Evolutionary conservation across 2,888 invertebrate species (phyloP).

Genomic region (Nycteola revayana): DNA sequence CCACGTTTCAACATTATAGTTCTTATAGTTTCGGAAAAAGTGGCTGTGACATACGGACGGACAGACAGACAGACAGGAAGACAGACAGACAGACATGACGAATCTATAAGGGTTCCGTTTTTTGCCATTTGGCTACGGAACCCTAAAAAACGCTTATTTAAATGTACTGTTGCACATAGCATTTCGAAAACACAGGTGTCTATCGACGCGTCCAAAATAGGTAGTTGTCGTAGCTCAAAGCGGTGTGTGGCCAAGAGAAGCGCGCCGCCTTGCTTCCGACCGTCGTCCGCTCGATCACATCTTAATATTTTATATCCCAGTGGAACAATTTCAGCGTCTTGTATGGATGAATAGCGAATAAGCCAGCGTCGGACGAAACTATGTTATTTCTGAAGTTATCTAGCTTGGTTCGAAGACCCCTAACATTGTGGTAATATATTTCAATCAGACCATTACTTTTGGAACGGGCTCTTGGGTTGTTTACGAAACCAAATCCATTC

Average conservation of each 20-base stretch:
- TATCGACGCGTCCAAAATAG: constrained; percentile 4
- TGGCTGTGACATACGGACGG: too few relatives aligned
- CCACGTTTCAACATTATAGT: too few relatives aligned
- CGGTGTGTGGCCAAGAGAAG: constrained; percentile 2
- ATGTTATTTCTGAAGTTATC: neutral
- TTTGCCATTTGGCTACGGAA: too few relatives aligned
- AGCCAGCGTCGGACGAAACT: neutral
- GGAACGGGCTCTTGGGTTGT: neutral
- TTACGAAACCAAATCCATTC: constrained; percentile 4
- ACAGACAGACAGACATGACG: too few relatives aligned
- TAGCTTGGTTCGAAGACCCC: neutral
- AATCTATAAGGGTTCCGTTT: too few relatives aligned
- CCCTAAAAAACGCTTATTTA: constrained; percentile 12
- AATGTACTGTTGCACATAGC: constrained; percentile 17
- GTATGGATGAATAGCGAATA: neutral
- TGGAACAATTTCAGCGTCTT: neutral
- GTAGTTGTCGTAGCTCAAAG: constrained; percentile 12
- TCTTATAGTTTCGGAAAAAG: too few relatives aligned
- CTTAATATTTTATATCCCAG: neutral
- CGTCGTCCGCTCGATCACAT: neutral
- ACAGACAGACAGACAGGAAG: too few relatives aligned
- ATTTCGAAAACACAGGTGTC: constrained; percentile 22
- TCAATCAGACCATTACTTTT: neutral
- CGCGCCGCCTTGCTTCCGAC: neutral
- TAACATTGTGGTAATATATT: neutral